phyloP scores from a whole-genome alignment of 2,888 invertebrate genomes.

The Sinopyrophorus schimmeli region DNA sequence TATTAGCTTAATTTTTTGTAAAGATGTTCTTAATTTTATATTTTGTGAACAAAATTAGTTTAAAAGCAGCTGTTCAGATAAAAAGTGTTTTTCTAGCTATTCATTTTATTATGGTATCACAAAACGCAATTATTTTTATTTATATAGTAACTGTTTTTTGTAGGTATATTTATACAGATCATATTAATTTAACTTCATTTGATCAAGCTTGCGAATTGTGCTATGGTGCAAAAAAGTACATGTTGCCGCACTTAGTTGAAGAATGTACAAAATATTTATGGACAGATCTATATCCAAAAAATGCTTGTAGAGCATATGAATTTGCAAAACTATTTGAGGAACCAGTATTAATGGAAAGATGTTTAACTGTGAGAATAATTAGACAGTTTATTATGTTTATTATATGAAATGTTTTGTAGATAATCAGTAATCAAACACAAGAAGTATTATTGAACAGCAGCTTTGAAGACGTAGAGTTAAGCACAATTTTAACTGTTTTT shows the following conservation, averaged over 20 bases:
- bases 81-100: no score
- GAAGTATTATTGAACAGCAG: conserved; percentile 75
- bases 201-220: conserved; percentile 86
- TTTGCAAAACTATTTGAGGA: conserved; percentile 86
- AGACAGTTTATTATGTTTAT: conserved; percentile 5
- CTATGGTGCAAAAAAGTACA: conserved; percentile 87
- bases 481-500: conserved; percentile 75
- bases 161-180: conserved; percentile 82
- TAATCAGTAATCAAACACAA: conserved; percentile 75
- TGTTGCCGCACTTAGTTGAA: conserved; percentile 81
- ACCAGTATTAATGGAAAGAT: conserved; percentile 77
- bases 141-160: conserved; percentile 37
- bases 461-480: conserved; percentile 77
- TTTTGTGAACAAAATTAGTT: no score
- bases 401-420: conserved; percentile 55
- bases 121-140: not conserved
- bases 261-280: conserved; percentile 84
- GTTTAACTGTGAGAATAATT: conserved; percentile 73
- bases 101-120: not conserved
- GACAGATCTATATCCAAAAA: conserved; percentile 78
- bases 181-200: conserved; percentile 77
- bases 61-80: no score
- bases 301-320: conserved; percentile 83
- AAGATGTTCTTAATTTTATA: no score
- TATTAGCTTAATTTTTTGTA: no score